Base-by-base conservation (phyloP, 2,888 invertebrate species). In the Dicranocentrus wangi region DNA sequence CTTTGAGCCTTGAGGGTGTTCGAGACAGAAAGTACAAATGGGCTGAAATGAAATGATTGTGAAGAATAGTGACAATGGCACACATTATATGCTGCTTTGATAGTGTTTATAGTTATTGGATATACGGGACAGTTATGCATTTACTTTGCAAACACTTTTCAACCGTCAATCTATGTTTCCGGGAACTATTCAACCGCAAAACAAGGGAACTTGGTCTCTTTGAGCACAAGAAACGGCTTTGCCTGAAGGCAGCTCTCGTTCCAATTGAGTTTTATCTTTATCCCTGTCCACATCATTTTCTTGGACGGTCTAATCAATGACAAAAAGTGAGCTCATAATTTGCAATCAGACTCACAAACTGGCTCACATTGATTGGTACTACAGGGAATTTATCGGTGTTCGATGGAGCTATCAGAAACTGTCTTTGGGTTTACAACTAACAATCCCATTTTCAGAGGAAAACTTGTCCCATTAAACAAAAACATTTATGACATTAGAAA, bases 401-500 rank as follows among this genome's bases (percentile, higher is more conserved):
- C 27, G 25, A 15, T 27, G 27, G 27, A 68, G 27, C 15, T 7
- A 68, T 23, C 25, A 25, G 69, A 68, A 43, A 42, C 21, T 61
- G 69, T 69, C 47, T 77, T 61, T 51, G 47, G 60, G 55, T 65
- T 65, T 53, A 53, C 65, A 39, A 55, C 25, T 27, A 55, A 60
- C 21, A 60, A 60, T 60, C 42, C 71, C 71, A 63, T 65, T 73
- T 73, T 19, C 17, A 65, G 63, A 51, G 53, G 53, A 61, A 68
- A 76, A 76, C 76, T 76, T 76, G 76, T 68, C 68, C 76, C 68
- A 76, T 76, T 76, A 66, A 25, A 66, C n/a, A 43, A 25, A n/a
- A 60, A 23, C 66, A 43, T 76, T 68, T 76, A 68, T 68, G 58
- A 76, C 39, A 55, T 8, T 27, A 17, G 60, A 25, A 76, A 73